Base-by-base conservation (phyloP, 2,113 vertebrate genomes). In the Corythornis cristatus region DNA sequence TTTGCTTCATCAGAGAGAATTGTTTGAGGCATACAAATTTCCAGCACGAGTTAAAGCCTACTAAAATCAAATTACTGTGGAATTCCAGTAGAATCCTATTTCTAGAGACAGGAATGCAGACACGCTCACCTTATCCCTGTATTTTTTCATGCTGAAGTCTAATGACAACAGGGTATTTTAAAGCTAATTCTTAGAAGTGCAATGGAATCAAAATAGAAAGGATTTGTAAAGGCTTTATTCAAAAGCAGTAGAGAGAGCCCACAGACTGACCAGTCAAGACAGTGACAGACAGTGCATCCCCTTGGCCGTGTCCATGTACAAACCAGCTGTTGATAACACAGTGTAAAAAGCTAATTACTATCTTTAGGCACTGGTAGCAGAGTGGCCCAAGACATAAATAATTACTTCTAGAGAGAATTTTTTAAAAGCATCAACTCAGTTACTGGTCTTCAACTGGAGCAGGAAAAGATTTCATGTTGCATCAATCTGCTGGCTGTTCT, bases 181-280 rank as follows among this genome's bases (percentile, higher is more conserved):
- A 79, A 94, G 56, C 25, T 77, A 87, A 80, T 89, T 94, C 60
- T 82, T 73, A 51, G 37, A 71, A 88, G 40, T 18, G 8, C 50
- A 76, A 15, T 15, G 13, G 50, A 61, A 87, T 54, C 79, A 94
- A 95, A 94, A 83, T 37, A 89, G 70, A 84, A 89, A 78, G 61
- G n/a, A 78, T 88, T 82, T 84, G 61, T 62, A 83, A 77, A 84
- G 29, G 33, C 70, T 9, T 3, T 72, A 61, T 68, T 86, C 33
- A 71, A 57, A 92, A 45, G 61, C 35, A 58, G 29, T 9, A 46
- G 57, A 64, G 40, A 81, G 15, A 91, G 12, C 9, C 22, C 26
- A 70, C 16, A 65, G 45, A 89, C 82, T 58, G 50, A 95, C 64
- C 42, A 75, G 14, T 42, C 31, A n/a, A 46, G 87, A 60, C 37